These are phyloP conservation scores for Cydia amplana DNA, from an alignment of 1,140 invertebrate genomes.

Conservation along the genomic window DNA sequence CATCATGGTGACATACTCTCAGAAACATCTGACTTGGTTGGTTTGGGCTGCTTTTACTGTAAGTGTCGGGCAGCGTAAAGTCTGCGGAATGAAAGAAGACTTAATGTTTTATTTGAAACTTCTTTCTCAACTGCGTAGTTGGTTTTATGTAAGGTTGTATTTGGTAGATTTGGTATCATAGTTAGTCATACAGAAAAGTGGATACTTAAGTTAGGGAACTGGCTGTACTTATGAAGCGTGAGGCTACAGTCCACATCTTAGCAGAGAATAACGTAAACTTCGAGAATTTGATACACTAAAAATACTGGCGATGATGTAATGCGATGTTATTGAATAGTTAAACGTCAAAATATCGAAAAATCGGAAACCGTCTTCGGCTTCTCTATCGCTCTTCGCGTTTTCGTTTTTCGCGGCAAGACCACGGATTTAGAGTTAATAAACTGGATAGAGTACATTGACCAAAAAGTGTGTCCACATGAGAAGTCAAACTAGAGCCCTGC, in stretches of 20 bases:
- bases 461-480: no score
- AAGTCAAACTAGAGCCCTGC: no score
- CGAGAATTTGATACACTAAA: background rate
- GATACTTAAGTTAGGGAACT: background rate
- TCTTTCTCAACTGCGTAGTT: background rate
- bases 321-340: background rate
- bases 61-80: background rate
- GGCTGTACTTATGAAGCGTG: background rate
- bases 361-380: no score
- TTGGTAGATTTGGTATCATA: no score
- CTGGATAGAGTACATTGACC: no score
- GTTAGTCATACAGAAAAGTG: background rate
- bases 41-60: background rate
- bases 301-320: slow-evolving; percentile 12
- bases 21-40: slow-evolving; percentile 58
- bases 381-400: no score
- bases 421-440: no score
- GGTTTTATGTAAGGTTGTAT: background rate
- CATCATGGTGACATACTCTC: slow-evolving; percentile 81
- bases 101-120: no score
- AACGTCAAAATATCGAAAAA: background rate
- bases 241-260: slow-evolving; percentile 3
- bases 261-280: background rate
- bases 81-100: background rate
- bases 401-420: no score